Conservation (phyloP, 2,888 invertebrate species). For the Cyrtodaria siliqua region DNA sequence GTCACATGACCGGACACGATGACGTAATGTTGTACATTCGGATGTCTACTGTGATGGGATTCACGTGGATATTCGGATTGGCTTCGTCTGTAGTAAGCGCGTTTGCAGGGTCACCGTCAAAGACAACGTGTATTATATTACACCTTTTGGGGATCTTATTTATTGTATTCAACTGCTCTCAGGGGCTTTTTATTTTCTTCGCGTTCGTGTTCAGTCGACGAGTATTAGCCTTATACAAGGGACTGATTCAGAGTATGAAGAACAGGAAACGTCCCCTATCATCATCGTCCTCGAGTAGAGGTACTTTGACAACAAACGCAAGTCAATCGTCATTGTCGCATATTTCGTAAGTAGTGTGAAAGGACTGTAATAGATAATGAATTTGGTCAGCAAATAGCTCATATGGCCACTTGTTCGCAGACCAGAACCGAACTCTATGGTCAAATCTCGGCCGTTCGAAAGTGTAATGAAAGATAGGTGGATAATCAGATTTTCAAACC, state of each 20-base stretch:
- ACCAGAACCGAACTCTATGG: no score
- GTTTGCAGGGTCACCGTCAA: constrained; percentile 61
- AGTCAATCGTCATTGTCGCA: constrained; percentile 41
- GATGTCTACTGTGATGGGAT: constrained; percentile 83
- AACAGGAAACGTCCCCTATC: constrained; percentile 17
- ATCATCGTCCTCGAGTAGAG: constrained; percentile 46
- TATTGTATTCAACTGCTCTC: constrained; percentile 79
- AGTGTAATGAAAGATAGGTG: no score
- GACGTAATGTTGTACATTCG: constrained; percentile 81
- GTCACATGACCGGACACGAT: constrained; percentile 70
- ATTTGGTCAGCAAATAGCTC: no score
- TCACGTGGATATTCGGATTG: constrained; percentile 82
- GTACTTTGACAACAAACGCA: constrained; percentile 26
- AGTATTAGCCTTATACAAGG: constrained; percentile 70
- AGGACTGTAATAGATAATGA: neutral
- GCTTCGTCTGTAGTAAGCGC: constrained; percentile 79
- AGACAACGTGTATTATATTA: constrained; percentile 69
- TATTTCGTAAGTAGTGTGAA: constrained; percentile 10
- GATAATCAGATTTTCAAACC: no score
- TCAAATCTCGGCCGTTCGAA: no score
- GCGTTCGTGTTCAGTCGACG: constrained; percentile 79
- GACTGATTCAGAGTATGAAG: constrained; percentile 37
- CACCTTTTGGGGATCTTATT: constrained; percentile 76
- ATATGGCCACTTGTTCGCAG: no score
- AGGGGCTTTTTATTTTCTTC: constrained; percentile 80